Evolutionary conservation across 2,888 invertebrate genomes (phyloP).

Genomic region (Nomada lathburiana): DNA sequence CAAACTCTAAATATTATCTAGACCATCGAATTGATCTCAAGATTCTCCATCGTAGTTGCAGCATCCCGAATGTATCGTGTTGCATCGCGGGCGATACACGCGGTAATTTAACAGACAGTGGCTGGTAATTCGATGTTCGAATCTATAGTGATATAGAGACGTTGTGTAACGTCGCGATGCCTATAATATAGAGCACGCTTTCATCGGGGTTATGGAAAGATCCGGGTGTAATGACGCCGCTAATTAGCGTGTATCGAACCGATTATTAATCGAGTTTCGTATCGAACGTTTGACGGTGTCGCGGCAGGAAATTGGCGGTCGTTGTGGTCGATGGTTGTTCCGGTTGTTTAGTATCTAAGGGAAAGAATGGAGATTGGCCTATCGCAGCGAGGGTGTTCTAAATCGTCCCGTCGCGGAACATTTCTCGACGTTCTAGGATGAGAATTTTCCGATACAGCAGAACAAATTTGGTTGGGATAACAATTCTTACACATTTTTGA

Average conservation of each 20-base stretch:
- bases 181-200: conserved; percentile 7
- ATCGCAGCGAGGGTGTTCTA: neutral
- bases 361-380: neutral
- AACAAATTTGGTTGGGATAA: too few relatives aligned
- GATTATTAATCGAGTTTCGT: conserved; percentile 29
- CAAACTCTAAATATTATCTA: too few relatives aligned
- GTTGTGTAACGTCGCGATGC: conserved; percentile 18
- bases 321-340: neutral
- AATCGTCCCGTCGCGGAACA: neutral
- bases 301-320: conserved; percentile 7
- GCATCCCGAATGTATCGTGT: conserved; percentile 61
- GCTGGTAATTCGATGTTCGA: conserved; percentile 52
- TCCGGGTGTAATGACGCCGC: conserved; percentile 28
- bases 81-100: conserved; percentile 34
- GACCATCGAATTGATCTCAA: conserved; percentile 8
- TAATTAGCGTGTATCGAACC: conserved; percentile 28
- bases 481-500: too few relatives aligned
- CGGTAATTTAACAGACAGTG: conserved; percentile 51
- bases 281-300: neutral
- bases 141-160: conserved; percentile 4
- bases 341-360: neutral
- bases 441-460: neutral
- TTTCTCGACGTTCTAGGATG: neutral
- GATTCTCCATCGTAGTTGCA: conserved; percentile 64
- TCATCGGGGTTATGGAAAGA: conserved; percentile 37